Base-by-base conservation (phyloP, 2,797 vertebrate genomes). In the Xiphorhynchus erythropygius region DNA sequence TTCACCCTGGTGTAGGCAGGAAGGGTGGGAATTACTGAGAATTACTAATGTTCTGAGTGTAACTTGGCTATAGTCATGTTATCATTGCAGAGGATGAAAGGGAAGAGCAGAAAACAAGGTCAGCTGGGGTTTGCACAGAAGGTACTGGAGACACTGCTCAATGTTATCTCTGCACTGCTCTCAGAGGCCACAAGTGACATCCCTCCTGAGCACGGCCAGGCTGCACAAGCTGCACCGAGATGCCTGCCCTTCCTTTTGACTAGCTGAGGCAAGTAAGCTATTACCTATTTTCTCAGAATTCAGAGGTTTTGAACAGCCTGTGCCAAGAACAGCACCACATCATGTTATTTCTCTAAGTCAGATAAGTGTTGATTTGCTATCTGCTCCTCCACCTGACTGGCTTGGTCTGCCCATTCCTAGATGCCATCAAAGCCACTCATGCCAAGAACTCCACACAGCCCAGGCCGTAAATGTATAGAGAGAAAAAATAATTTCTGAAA, bases 361-460 rank as follows among this genome's bases (percentile, higher is more conserved):
- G 53, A 19, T 1, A 0, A 75, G 35, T 16, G 25, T 13, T 39
- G 33, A 44, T 68, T 77, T 75, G 42, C 9, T 64, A 15, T 24
- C 28, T 64, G 53, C 19, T 81, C 42, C 33, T 46, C 57, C 57
- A 82, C 7, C 1, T 6, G 9, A 57, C 5, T 47, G 64, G 35
- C 62, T 73, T n/a, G 5, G 32, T 59, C 50, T 84, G 47, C 4
- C 41, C 63, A 25, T 41, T 79, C 52, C 49, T 33, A 27, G 16
- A 18, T 53, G 24, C 62, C 0, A 0, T 3, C 53, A 71, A 4
- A 52, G 9, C 39, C 28, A 25, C n/a, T 79, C 10, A 42, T 11
- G 49, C 27, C 47, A 44, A 30, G 14, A 85, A 75, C 35, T 42
- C 22, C 37, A 69, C 18, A 64, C 17, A 84, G 46, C 10, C 16